phyloP scores from a whole-genome alignment of 2,113 vertebrate genomes.

The Petroica traversi region DNA sequence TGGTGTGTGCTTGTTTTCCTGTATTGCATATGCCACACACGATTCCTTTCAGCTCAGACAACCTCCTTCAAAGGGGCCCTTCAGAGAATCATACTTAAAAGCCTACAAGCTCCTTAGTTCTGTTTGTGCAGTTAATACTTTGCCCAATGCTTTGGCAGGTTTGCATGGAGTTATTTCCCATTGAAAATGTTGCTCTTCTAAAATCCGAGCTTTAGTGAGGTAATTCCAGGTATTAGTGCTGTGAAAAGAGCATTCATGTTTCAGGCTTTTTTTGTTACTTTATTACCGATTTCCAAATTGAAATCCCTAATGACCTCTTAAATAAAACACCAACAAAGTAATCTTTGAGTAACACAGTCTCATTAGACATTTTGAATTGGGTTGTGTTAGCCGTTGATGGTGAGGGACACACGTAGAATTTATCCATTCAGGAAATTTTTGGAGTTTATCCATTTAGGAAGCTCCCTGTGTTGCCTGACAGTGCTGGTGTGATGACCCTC shows the following conservation, averaged over 20 bases:
- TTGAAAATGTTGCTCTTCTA: background rate
- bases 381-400: background rate
- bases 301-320: background rate
- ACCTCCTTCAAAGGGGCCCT: background rate
- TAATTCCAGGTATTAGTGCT: background rate
- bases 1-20: background rate
- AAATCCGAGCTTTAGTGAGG: background rate
- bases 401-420: fast-evolving
- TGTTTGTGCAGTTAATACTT: background rate
- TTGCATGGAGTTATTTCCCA: background rate
- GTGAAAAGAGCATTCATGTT: background rate
- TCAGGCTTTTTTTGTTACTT: background rate
- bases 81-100: background rate
- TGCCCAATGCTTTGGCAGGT: background rate
- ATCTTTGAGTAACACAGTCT: background rate
- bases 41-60: background rate
- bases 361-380: background rate
- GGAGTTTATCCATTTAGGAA: background rate
- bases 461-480: background rate
- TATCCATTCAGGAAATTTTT: background rate
- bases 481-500: background rate
- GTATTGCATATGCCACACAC: background rate
- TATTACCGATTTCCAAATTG: background rate
- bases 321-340: background rate
- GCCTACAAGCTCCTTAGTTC: background rate